phyloP scores from a whole-genome alignment of 2,797 vertebrate genomes.

The Paramormyrops hopkinsi region DNA sequence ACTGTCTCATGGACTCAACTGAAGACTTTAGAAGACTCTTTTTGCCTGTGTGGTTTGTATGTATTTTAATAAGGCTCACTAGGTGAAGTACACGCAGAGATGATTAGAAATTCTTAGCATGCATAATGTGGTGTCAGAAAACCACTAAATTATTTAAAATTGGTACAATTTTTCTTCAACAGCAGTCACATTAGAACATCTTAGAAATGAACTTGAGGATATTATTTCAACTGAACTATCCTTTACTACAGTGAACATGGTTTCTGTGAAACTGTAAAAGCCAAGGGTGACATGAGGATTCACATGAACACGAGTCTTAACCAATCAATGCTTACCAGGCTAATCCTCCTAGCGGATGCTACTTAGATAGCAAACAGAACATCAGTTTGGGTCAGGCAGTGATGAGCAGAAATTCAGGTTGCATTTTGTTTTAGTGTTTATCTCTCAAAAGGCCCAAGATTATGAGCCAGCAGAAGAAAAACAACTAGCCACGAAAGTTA shows the following conservation, averaged over 20 bases:
- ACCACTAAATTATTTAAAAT: neutral
- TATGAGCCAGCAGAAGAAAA: neutral
- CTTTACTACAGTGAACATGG: neutral
- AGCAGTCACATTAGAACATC: neutral
- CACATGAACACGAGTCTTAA: conserved; percentile 10
- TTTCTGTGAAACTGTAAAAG: neutral
- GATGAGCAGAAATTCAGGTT: neutral
- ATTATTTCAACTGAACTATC: conserved; percentile 6
- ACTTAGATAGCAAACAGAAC: conserved; percentile 46
- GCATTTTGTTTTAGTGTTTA: neutral
- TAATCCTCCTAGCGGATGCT: conserved; percentile 43
- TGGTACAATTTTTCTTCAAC: neutral
- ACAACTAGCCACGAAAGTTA: neutral
- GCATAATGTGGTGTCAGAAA: neutral
- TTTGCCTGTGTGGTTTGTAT: neutral
- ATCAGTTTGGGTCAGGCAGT: conserved; percentile 12
- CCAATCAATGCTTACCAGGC: conserved; percentile 48
- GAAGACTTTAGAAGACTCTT: neutral
- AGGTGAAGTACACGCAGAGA: neutral
- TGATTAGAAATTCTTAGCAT: neutral
- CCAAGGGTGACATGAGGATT: neutral
- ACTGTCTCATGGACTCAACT: conserved; percentile 15
- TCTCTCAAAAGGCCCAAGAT: neutral
- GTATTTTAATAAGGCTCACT: neutral
- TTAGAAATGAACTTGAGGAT: neutral